phyloP scores from a whole-genome alignment of 37 sponge, comb jelly and placozoan genomes.

The Theonella swinhoei region DNA sequence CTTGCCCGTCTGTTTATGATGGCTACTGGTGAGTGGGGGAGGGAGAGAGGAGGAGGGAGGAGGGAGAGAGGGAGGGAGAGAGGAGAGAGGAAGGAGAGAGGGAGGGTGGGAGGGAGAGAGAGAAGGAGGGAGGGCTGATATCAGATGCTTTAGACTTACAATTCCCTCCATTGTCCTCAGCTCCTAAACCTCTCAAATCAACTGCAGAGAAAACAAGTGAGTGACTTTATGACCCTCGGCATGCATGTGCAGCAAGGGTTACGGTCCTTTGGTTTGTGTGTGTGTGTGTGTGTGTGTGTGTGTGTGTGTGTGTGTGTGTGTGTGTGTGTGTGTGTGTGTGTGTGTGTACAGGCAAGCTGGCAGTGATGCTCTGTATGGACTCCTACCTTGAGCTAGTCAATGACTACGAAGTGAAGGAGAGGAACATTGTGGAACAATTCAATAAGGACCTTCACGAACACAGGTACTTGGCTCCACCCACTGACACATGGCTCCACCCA shows the following conservation, averaged over 20 bases:
- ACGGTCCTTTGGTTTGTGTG: too few relatives aligned
- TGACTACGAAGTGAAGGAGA: conserved; percentile 5
- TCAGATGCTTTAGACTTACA: too few relatives aligned
- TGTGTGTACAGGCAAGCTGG: not conserved
- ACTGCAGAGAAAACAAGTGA: not conserved
- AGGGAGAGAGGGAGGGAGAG: too few relatives aligned
- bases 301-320: not conserved
- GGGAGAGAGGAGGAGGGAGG: too few relatives aligned
- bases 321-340: not conserved
- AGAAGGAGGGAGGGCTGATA: too few relatives aligned
- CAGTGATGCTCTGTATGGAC: conserved; percentile 21
- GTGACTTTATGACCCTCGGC: too few relatives aligned
- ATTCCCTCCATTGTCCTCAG: too few relatives aligned
- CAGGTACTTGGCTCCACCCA: not conserved
- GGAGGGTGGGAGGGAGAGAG: too few relatives aligned
- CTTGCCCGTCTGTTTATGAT: not conserved
- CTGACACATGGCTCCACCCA: not conserved
- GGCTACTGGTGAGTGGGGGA: not conserved
- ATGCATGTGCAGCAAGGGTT: too few relatives aligned
- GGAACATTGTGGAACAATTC: not conserved
- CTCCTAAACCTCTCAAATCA: not conserved
- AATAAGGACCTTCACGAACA: not conserved
- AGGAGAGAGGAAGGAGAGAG: too few relatives aligned
- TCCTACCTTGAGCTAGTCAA: not conserved
- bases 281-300: too few relatives aligned